These are phyloP conservation scores for Vanacampus margaritifer DNA, from an alignment of 2,113 vertebrate genomes.

Conservation along the genomic window DNA sequence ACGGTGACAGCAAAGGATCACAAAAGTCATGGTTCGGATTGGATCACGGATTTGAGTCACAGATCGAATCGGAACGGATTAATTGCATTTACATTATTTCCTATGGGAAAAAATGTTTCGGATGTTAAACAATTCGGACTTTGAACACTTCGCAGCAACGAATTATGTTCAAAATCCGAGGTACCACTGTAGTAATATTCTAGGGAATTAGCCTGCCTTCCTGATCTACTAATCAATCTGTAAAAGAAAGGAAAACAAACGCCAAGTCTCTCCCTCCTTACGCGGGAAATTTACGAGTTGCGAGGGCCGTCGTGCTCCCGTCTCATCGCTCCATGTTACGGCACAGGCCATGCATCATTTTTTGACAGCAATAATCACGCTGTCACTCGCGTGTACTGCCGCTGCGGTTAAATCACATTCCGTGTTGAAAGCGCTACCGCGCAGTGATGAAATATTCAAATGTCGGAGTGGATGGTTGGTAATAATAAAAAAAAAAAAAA, in stretches of 20 bases:
- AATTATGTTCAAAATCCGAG: no score
- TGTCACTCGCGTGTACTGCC: constrained; percentile 38
- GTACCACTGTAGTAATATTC: background rate
- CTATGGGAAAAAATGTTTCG: no score
- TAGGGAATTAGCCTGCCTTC: constrained; percentile 61
- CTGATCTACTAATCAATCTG: constrained; percentile 72
- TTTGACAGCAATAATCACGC: constrained; percentile 39
- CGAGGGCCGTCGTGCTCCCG: constrained; percentile 21
- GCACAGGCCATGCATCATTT: constrained; percentile 16
- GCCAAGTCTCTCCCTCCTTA: constrained; percentile 32
- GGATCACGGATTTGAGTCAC: no score
- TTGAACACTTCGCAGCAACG: no score
- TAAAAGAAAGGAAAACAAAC: constrained; percentile 61
- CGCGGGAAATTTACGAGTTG: constrained; percentile 33
- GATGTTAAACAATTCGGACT: no score
- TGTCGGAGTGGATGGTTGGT: constrained; percentile 37
- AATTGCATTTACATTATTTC: no score
- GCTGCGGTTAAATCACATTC: constrained; percentile 52
- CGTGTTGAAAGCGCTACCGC: constrained; percentile 53
- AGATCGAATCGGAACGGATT: no score
- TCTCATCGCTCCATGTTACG: constrained; percentile 20
- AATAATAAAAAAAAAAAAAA: constrained; percentile 30
- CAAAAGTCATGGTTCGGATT: no score
- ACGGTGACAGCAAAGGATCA: no score
- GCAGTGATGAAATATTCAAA: constrained; percentile 67